These are phyloP conservation scores for Xylota sylvarum DNA, from an alignment of 2,888 invertebrate species.

Conservation along the genomic window DNA sequence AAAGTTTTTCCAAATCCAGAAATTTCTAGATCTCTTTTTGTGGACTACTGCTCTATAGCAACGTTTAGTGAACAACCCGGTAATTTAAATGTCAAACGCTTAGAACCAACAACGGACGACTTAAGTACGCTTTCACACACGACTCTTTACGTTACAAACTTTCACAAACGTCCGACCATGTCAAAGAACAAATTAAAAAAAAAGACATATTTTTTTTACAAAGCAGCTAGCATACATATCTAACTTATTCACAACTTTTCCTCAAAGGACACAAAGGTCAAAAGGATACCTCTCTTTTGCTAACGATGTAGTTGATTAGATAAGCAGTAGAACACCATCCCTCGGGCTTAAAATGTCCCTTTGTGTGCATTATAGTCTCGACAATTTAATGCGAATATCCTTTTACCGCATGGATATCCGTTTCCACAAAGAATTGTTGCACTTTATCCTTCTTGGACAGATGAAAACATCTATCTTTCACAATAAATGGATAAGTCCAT, in stretches of 20 bases:
- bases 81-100: neutral
- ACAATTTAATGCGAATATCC: conserved; percentile 41
- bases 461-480: conserved; percentile 12
- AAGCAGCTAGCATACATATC: neutral
- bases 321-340: conserved; percentile 1
- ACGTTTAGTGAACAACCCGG: no score
- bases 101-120: neutral
- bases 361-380: conserved; percentile 10
- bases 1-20: no score
- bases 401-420: conserved; percentile 8
- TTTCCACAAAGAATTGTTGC: conserved; percentile 25
- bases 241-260: neutral
- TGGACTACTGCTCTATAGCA: neutral
- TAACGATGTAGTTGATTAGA: conserved; percentile 28
- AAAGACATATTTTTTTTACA: neutral
- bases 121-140: neutral
- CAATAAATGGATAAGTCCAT: conserved; percentile 27
- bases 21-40: no score
- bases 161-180: neutral
- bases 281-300: neutral
- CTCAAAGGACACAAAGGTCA: neutral
- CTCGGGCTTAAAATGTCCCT: neutral
- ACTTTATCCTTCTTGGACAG: neutral
- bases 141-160: neutral
- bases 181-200: neutral